Evolutionary conservation across 2,797 vertebrate species (phyloP).

Genomic region (Emydoidea blandingii): DNA sequence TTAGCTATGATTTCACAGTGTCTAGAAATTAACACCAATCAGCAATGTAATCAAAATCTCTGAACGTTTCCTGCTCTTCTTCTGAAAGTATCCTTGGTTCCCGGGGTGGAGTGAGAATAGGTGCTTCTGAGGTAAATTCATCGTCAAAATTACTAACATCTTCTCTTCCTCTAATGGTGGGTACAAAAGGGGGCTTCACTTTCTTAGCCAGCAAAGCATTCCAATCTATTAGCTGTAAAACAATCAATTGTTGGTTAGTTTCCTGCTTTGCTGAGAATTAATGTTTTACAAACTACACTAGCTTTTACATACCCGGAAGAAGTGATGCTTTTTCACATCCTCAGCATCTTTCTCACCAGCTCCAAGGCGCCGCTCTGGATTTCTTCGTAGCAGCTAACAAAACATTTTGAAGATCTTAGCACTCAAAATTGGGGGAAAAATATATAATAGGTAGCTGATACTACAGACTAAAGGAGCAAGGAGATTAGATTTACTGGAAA

Average conservation of each 20-base stretch:
- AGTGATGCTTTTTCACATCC: slow-evolving; percentile 97
- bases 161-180: slow-evolving; percentile 92
- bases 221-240: slow-evolving; percentile 93
- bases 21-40: slow-evolving; percentile 95
- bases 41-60: slow-evolving; percentile 98
- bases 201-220: slow-evolving; percentile 94
- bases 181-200: slow-evolving; percentile 94
- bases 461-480: neutral
- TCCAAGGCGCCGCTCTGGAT: slow-evolving; percentile 95
- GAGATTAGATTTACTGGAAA: neutral
- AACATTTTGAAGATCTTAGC: slow-evolving; percentile 8
- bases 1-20: slow-evolving; percentile 86
- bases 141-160: slow-evolving; percentile 99
- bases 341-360: slow-evolving; percentile 96
- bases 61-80: slow-evolving; percentile 95
- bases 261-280: neutral
- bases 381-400: slow-evolving; percentile 93
- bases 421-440: neutral
- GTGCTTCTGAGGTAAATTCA: slow-evolving; percentile 99
- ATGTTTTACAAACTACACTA: neutral
- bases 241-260: slow-evolving; percentile 50
- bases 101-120: slow-evolving; percentile 96
- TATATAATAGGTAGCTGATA: neutral
- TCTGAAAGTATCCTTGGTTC: slow-evolving; percentile 93
- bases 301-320: slow-evolving; percentile 91